These are phyloP conservation scores for Bombus consobrinus DNA, from an alignment of 1,140 invertebrate species.

Conservation along the genomic window DNA sequence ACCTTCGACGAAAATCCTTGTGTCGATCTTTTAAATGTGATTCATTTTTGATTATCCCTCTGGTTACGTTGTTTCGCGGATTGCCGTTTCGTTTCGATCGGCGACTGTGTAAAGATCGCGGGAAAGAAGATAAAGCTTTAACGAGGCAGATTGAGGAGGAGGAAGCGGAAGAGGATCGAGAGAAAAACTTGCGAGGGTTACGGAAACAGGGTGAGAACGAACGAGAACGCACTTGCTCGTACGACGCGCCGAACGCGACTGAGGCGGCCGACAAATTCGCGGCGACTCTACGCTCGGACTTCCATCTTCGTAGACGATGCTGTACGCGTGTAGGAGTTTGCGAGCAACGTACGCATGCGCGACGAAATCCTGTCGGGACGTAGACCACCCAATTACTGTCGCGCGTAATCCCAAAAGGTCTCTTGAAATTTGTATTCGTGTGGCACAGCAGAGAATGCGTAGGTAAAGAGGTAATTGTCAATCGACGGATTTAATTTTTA, in stretches of 20 bases:
- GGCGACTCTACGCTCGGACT: conserved; percentile 13
- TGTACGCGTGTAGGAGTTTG: conserved; percentile 39
- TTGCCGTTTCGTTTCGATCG: background rate
- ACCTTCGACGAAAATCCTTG: conserved; percentile 8
- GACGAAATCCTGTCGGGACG: background rate
- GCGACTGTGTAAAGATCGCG: background rate
- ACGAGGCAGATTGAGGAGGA: background rate
- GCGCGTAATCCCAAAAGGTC: background rate
- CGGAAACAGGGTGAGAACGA: conserved; percentile 6
- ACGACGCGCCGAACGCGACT: conserved; percentile 73
- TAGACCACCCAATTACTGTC: background rate
- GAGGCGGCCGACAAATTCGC: conserved; percentile 46
- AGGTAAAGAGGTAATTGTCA: background rate
- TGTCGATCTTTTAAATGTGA: background rate
- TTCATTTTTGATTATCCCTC: conserved; percentile 21
- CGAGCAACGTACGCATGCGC: conserved; percentile 32
- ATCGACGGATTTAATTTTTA: background rate
- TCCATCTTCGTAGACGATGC: conserved; percentile 24
- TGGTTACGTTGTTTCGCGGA: background rate
- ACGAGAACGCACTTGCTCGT: conserved; percentile 61
- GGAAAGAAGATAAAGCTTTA: background rate
- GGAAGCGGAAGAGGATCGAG: background rate
- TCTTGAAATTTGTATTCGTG: background rate
- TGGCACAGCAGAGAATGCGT: too few species aligned
- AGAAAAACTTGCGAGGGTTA: background rate